These are phyloP conservation scores for Hydriomena furcata DNA, from an alignment of 2,888 invertebrate species.

Conservation along the genomic window DNA sequence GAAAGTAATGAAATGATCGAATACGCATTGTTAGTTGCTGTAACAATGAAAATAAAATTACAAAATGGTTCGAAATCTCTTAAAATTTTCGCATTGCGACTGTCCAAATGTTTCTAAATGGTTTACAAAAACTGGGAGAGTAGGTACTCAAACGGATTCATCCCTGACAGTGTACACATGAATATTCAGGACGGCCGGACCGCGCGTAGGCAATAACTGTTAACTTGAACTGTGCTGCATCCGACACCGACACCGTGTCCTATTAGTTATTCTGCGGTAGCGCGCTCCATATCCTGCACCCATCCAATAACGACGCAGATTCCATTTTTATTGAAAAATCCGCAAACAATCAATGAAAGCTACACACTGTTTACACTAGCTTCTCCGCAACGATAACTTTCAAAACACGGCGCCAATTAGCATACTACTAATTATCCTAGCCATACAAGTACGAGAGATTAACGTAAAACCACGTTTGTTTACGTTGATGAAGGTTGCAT, in stretches of 20 bases:
- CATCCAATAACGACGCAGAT: slow-evolving; percentile 22
- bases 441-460: slow-evolving; percentile 44
- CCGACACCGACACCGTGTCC: slow-evolving; percentile 46
- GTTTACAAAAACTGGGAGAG: slow-evolving; percentile 35
- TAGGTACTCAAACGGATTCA: slow-evolving; percentile 46
- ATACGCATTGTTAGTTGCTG: slow-evolving; percentile 5
- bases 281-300: slow-evolving; percentile 15
- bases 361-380: slow-evolving; percentile 6
- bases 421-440: slow-evolving; percentile 43
- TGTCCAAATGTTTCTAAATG: background rate
- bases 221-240: slow-evolving; percentile 65
- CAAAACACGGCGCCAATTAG: slow-evolving; percentile 40
- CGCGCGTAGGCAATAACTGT: slow-evolving; percentile 71
- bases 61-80: too few relatives aligned
- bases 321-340: slow-evolving; percentile 20
- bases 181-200: slow-evolving; percentile 69
- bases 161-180: slow-evolving; percentile 60
- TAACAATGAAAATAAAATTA: too few relatives aligned
- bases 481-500: slow-evolving; percentile 80
- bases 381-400: slow-evolving; percentile 25
- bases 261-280: slow-evolving; percentile 45
- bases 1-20: slow-evolving; percentile 20
- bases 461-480: slow-evolving; percentile 73
- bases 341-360: slow-evolving; percentile 22
- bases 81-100: too few relatives aligned